Percentiles rank a stretch among this genome's conserved stretches.
These are phyloP conservation scores for Blastobasis lacticolella DNA, from an alignment of 2,888 invertebrate genomes.

Conservation along the genomic window DNA sequence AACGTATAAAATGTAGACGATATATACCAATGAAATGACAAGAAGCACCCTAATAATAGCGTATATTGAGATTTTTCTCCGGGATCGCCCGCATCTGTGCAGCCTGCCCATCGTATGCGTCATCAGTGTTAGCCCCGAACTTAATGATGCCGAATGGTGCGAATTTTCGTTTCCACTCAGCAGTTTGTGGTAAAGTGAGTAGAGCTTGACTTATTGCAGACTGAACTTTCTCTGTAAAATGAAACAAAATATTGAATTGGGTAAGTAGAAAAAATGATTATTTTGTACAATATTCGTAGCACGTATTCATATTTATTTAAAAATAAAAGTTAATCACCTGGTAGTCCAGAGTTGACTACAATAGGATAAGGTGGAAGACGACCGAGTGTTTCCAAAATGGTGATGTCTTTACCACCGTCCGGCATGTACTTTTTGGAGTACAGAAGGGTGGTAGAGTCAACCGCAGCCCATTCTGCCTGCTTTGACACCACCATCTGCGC, in stretches of 20 bases:
- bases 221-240: slow-evolving; percentile 53
- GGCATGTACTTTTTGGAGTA: slow-evolving; percentile 72
- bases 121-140: slow-evolving; percentile 56
- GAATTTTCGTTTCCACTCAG: slow-evolving; percentile 54
- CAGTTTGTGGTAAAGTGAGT: slow-evolving; percentile 44
- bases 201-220: slow-evolving; percentile 51
- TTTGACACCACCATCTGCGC: slow-evolving; percentile 76
- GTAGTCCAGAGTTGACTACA: slow-evolving; percentile 71
- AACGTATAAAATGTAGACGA: slow-evolving; percentile 59
- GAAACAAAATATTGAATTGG: background rate
- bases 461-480: slow-evolving; percentile 77
- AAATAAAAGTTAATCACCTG: slow-evolving; percentile 48
- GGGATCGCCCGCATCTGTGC: slow-evolving; percentile 68
- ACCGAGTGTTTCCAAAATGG: slow-evolving; percentile 76
- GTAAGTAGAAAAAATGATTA: background rate
- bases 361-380: slow-evolving; percentile 80
- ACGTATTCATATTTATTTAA: background rate
- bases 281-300: too few species aligned
- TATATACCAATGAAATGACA: slow-evolving; percentile 49
- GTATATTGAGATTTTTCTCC: slow-evolving; percentile 64
- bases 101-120: slow-evolving; percentile 63
- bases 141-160: slow-evolving; percentile 65
- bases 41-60: slow-evolving; percentile 69
- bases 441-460: slow-evolving; percentile 75
- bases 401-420: slow-evolving; percentile 70